Evolutionary conservation across 2,113 vertebrate genomes (phyloP).

Genomic region (Arvicanthis niloticus): DNA sequence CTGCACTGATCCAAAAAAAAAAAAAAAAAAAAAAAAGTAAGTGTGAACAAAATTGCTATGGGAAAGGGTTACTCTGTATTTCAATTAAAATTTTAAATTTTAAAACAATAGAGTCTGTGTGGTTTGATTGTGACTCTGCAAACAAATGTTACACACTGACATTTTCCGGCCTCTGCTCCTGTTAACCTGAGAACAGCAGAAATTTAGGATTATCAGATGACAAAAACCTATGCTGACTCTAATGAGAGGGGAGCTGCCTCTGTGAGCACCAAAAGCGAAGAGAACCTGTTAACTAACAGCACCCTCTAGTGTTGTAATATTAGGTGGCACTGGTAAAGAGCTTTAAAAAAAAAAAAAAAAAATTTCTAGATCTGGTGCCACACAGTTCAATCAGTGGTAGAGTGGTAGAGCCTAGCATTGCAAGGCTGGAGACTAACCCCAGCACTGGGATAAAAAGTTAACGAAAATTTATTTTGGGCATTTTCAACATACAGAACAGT

Average conservation of each 20-base stretch:
- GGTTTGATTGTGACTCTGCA: constrained; percentile 9
- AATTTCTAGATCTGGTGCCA: background rate
- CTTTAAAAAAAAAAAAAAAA: background rate
- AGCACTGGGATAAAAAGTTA: background rate
- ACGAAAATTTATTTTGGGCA: constrained; percentile 38
- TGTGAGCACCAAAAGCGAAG: background rate
- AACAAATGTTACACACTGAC: constrained; percentile 30
- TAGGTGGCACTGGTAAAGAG: background rate
- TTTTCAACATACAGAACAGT: constrained; percentile 10
- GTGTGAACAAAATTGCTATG: background rate
- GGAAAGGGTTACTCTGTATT: background rate
- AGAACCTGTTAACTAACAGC: constrained; percentile 17
- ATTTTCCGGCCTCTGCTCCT: background rate
- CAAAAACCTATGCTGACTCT: constrained; percentile 31
- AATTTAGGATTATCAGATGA: background rate
- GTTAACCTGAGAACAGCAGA: constrained; percentile 12
- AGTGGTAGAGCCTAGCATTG: background rate
- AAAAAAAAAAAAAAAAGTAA: background rate
- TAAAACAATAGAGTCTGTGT: background rate
- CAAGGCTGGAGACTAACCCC: background rate
- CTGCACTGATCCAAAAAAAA: no score
- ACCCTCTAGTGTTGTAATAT: constrained; percentile 65
- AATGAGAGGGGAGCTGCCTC: background rate
- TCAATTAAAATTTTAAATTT: background rate
- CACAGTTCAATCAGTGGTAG: background rate